Base-by-base conservation (phyloP, 1,140 invertebrate species). In the Littorina saxatilis region DNA sequence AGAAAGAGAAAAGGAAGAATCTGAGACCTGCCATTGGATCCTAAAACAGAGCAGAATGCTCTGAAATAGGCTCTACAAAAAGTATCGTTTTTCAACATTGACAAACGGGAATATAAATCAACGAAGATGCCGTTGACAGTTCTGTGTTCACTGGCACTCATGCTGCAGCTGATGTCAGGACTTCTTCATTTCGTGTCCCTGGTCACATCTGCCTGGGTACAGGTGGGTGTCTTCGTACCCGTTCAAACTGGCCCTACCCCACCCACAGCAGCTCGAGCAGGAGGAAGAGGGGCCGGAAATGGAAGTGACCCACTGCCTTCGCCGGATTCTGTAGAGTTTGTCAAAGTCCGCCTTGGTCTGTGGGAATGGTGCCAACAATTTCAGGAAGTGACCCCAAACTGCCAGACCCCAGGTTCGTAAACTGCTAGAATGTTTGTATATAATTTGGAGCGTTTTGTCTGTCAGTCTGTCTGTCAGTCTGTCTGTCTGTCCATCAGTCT, bases 321-420 rank as follows among this genome's bases (percentile, higher is more conserved):
- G 15, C 58, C 23, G 1, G 77, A 61, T n/a, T 61, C 52, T 7
- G 11, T 17, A 23, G 0, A 1, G 23, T 77, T 37, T 32, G 50
- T 77, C 15, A n/a, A 39, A 3, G 23, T 77, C 47, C 7, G 50
- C 4, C 47, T 77, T 50, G 29, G 74, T n/a, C 47, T 77, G 9
- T 77, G 74, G 74, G 50, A 55, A 47, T 77, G 74, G 74, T 77
- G 74, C 74, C 50, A 61, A 52, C 50, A 77, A 4, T 39, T 77
- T 11, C 52, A 9, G 29, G 2, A 58, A 52, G 20, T 77, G 2
- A 37, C 74, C 4, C 29, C 74, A 23, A 29, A 61, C 35, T 77
- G 74, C n/a, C 52, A 61, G 27, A 27, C 32, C 23, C 27, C 74
- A 13, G 74, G 74, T 77, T 35, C 1, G 35, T n/a, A 1, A n/a